Evolutionary conservation across 2,113 vertebrate species (phyloP), one percentile per base, ranked within the genome.

Genomic region (Daubentonia madagascariensis): DNA sequence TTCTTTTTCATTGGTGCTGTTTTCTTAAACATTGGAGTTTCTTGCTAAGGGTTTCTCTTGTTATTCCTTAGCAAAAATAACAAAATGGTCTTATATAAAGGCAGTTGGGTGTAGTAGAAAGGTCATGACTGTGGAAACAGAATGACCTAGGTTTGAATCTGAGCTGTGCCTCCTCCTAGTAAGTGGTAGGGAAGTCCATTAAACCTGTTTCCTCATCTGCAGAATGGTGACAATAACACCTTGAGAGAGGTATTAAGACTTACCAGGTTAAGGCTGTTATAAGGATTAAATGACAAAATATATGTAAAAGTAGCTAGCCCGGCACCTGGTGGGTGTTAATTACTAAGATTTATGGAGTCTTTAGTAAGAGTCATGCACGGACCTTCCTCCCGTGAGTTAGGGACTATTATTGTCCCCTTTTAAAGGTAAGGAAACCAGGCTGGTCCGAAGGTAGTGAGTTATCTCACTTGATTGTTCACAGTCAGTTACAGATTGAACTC

Each of bases 11-110:
- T 52, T 79, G 28, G 20, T 78, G 18, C 54, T 85, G 17, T 95
- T 97, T 93, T 96, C 40, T 91, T 94, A 95, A 94, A 93, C 30
- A 63, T 1, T 50, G 79, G 52, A 35, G 25, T 85, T 92, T 94
- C 85, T 93, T 23, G 45, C 68, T 96, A 75, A 78, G 81, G 20
- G 75, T 96, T 76, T 91, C 45, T 76, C 40, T 68, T 92, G 37
- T 89, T 85, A 92, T 75, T 81, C 63, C 13, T 92, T 78, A 65
- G 81, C 85, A 50, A 87, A 90, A 90, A 76, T 67, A 92, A 35
- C 32, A 61, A 59, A 43, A 43, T 40, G 54, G 45, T 43, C 63
- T 89, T 54, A 8, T 32, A 4, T 37, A 87, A 89, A 92, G 75
- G 80, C 45, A 45, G 3, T 57, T 63, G 18, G 50, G n/a, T 80